Base-by-base conservation (phyloP, 1,140 invertebrate genomes). In the Holotrichia oblita region DNA sequence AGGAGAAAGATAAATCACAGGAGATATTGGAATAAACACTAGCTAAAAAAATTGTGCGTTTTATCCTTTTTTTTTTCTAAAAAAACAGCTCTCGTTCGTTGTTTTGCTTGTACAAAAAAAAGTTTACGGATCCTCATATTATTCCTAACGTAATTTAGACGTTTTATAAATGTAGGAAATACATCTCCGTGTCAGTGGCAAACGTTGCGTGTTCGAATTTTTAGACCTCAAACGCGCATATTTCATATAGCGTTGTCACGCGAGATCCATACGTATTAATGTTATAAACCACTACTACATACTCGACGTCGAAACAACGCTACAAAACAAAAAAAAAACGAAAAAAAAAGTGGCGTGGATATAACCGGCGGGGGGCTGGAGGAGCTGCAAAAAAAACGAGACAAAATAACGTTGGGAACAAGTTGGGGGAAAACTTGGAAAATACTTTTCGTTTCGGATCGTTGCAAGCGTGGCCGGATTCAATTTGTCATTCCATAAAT, bases 401-500 rank as follows among this genome's bases (percentile, higher is more conserved):
- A 34, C 27, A 14, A 55, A 55, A n/a, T 55, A 17, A 55, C 14
- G 14, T 10, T 14, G 42, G 42, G 8, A 14, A 9, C 9, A 9
- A 17, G 48, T 55, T 17, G 14, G 0, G 48, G 14, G 48, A 55
- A n/a, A n/a, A 34, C 27, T 34, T 34, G 27, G 27, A 34, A 34
- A 34, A 34, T 34, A 34, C 27, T 34, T 34, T 34, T 34, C 27
- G 27, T 34, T 34, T 34, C 27, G 27, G 14, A 55, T 17, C 6
- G 48, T 17, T 55, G 17, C 48, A 55, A 55, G 14, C 17, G n/a
- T 55, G 14, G 48, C 17, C 48, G 14, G 48, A 55, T 55, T 55
- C 48, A 55, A 55, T 55, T 55, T 55, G 48, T 55, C 48, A 55
- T 55, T 17, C 48, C 14, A 55, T 55, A 55, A 55, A 55, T 55